Conservation (phyloP, 2,888 invertebrate species). For the Malachius bipustulatus region DNA sequence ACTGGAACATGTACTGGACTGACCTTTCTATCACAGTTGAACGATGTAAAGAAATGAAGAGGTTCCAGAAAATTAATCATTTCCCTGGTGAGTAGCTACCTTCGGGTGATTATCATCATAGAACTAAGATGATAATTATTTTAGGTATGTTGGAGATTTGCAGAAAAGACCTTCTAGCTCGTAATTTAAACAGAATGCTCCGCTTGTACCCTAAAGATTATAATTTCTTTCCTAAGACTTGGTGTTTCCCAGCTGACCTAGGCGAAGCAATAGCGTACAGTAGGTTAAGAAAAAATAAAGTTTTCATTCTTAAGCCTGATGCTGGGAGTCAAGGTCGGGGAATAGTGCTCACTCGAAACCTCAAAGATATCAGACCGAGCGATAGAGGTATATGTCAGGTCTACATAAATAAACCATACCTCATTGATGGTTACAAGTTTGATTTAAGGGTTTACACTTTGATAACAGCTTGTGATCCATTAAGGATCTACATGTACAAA, state of each 20-base stretch:
- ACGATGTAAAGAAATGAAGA: slow-evolving; percentile 80
- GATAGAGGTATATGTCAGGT: slow-evolving; percentile 83
- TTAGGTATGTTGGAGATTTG: slow-evolving; percentile 38
- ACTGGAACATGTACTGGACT: slow-evolving; percentile 88
- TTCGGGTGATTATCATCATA: no score
- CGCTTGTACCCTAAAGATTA: slow-evolving; percentile 82
- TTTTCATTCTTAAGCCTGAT: slow-evolving; percentile 85
- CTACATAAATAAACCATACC: slow-evolving; percentile 61
- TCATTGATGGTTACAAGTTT: slow-evolving; percentile 88
- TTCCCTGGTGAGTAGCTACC: no score
- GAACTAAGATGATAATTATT: no score
- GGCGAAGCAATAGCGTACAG: slow-evolving; percentile 63
- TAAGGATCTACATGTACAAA: slow-evolving; percentile 80
- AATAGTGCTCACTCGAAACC: slow-evolving; percentile 71
- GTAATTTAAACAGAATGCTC: slow-evolving; percentile 82
- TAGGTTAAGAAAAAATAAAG: slow-evolving; percentile 56
- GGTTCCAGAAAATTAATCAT: slow-evolving; percentile 86
- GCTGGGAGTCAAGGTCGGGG: slow-evolving; percentile 85
- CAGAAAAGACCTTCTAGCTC: slow-evolving; percentile 76
- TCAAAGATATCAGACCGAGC: slow-evolving; percentile 66
- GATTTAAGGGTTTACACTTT: slow-evolving; percentile 80
- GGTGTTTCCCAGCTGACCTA: slow-evolving; percentile 83
- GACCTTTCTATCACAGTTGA: slow-evolving; percentile 79
- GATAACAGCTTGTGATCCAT: slow-evolving; percentile 82
- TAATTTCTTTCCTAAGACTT: slow-evolving; percentile 85